Base-by-base conservation (phyloP, 2,797 vertebrate species). In the Iguana delicatissima region DNA sequence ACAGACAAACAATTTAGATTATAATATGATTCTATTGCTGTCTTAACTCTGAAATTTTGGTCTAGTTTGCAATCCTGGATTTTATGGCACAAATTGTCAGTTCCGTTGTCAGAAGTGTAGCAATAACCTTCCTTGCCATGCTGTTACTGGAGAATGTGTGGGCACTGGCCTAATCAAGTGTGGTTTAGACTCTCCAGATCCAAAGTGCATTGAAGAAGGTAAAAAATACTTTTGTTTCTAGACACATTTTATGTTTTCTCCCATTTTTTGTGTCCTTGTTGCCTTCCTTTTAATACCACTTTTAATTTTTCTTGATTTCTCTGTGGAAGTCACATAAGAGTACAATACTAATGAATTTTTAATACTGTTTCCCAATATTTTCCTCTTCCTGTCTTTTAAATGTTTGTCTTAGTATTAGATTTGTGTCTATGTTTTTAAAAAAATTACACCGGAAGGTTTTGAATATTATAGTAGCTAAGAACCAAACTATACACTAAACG, bases 131-230 rank as follows among this genome's bases (percentile, higher is more conserved):
- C 88, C 91, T 52, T 92, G 91, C 24, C 67, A 84, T 80, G 80
- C 85, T 84, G 14, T 90, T 62, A 92, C 85, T 80, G 91, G 91
- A 64, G 76, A 76, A 64, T 92, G 91, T 76, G 67, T 92, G 52
- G 85, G 42, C 35, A 42, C 16, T 80, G 35, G 32, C 46, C n/a
- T 64, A 10, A 80, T 76, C 59, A 74, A 52, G 35, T 92, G 91
- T 83, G 79, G 52, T 26, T 85, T 92, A 46, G 88, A 92, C 26
- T 84, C 80, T 24, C 32, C 22, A 72, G 85, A 90, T 64, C 38
- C 80, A 22, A 52, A 42, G 46, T 92, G 91, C n/a, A 10, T 35
- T 62, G 32, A 32, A 18, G 26, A 80, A 90, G 91, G 91, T 92
- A 90, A 59, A 92, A 87, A 84, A 80, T 80, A 22, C 5, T 6